These are phyloP conservation scores for Torymus aiolomorphi DNA, from an alignment of 2,888 invertebrate genomes.

Conservation along the genomic window DNA sequence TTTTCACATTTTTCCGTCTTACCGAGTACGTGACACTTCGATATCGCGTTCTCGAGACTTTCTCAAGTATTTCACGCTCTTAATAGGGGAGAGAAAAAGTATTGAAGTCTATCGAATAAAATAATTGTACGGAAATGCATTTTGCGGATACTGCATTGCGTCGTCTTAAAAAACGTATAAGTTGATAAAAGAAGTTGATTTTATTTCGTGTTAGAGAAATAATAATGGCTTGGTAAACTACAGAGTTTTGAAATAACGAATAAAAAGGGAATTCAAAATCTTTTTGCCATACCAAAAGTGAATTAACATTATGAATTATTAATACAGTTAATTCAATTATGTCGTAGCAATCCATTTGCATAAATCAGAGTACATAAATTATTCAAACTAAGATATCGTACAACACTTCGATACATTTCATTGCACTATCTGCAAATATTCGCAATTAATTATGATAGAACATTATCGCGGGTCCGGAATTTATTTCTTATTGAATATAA, in stretches of 20 bases:
- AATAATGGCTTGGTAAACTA: no score
- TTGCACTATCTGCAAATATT: slow-evolving; percentile 17
- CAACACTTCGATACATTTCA: not conserved
- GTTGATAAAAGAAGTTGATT: no score
- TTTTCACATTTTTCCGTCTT: no score
- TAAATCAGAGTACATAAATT: slow-evolving; percentile 1
- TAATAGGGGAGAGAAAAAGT: not conserved
- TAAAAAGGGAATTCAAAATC: no score
- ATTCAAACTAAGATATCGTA: not conserved
- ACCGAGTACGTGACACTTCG: no score
- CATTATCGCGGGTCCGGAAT: slow-evolving; percentile 8
- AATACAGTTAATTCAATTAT: not conserved
- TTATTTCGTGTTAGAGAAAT: no score
- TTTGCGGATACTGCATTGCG: slow-evolving; percentile 2
- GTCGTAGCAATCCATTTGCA: not conserved
- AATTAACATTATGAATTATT: no score
- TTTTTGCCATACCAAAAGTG: no score
- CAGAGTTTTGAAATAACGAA: no score
- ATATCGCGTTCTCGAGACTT: slow-evolving; percentile 4
- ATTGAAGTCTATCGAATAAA: not conserved
- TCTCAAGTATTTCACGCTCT: not conserved
- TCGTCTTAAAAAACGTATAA: no score
- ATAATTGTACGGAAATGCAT: slow-evolving; percentile 31
- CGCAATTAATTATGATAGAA: slow-evolving; percentile 39
- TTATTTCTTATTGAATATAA: slow-evolving; percentile 25